Conservation (phyloP, 35 echinoderm and acorn worm species). For the Amphiura filiformis region DNA sequence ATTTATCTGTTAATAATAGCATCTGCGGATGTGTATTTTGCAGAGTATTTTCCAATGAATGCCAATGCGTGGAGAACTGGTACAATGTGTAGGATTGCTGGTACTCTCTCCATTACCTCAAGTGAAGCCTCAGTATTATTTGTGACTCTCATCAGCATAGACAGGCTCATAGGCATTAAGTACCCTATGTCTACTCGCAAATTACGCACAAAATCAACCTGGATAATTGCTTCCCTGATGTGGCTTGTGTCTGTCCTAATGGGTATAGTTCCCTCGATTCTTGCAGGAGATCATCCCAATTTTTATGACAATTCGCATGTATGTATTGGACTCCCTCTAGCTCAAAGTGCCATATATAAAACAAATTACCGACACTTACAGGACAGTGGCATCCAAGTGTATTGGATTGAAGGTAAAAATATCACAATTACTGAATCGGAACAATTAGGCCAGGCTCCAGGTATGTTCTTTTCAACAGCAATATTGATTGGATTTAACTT, state of each 20-base stretch:
- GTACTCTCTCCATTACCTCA: not conserved
- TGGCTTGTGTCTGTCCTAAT: not conserved
- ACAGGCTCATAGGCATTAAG: not conserved
- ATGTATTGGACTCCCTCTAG: not conserved
- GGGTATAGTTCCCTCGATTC: not conserved
- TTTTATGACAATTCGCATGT: conserved; percentile 8
- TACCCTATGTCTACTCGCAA: not conserved
- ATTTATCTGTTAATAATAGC: not conserved
- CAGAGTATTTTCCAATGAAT: not conserved
- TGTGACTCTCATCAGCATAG: not conserved
- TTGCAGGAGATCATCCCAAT: not conserved
- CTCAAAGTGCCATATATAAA: not conserved
- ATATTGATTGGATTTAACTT: not conserved
- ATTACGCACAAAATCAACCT: not conserved
- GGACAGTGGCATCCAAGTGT: too few species aligned
- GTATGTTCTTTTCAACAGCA: not conserved
- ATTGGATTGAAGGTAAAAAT: not conserved
- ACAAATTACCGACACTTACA: not conserved
- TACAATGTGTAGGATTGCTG: not conserved
- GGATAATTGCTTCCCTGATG: not conserved
- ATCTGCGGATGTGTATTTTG: not conserved
- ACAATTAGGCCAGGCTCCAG: not conserved
- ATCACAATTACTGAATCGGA: not conserved
- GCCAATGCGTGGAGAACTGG: not conserved
- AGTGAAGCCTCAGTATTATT: conserved; percentile 1